Base-by-base conservation (phyloP, 2,888 invertebrate genomes). In the Sminthurinus aureus region DNA sequence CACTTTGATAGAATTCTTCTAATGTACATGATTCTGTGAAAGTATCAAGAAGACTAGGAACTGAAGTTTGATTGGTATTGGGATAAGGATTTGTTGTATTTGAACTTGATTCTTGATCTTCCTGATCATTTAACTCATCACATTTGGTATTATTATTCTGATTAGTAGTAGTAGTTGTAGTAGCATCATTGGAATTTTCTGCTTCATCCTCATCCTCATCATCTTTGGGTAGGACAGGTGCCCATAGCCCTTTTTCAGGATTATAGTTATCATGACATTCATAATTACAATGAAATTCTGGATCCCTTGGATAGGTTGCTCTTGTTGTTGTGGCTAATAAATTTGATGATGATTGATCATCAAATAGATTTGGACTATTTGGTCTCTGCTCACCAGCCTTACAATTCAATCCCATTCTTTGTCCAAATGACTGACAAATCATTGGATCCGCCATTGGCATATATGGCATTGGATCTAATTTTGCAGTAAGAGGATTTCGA, bases 351-450 rank as follows among this genome's bases (percentile, higher is more conserved):
- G 38, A 38, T 38, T 38, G 38, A 1, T 38, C 38, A 38, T 38
- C 38, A n/a, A n/a, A n/a, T 38, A 24, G 75, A 38, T 18, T 74
- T n/a, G 81, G 76, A 22, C 82, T 82, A 24, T 82, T 82, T 4
- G 82, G 77, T 50, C 82, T 38, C n/a, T 4, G 50, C 52, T 66
- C 77, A 4, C 50, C 51, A 15, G 66, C 38, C 1, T 26, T 3
- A n/a, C 26, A 8, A 20, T 51, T 58, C 15, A 75, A 38, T 13
- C 81, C 81, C 4, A 71, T 73, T 18, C 81, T 74, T 15, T 22
- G 22, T 0, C 81, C 81, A 20, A 81, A 81, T 64, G 75, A 75
- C n/a, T 81, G 81, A 20, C 73, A 81, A 13, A 81, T 75, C 71
- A 74, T 66, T 6, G 81, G 81, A 58, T 74, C 26, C 26, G 80